A percentile compares a stretch with the other conserved stretches of the same genome.
Conservation (phyloP, 2,888 invertebrate genomes). For the Drosophila hawaiiensis region DNA sequence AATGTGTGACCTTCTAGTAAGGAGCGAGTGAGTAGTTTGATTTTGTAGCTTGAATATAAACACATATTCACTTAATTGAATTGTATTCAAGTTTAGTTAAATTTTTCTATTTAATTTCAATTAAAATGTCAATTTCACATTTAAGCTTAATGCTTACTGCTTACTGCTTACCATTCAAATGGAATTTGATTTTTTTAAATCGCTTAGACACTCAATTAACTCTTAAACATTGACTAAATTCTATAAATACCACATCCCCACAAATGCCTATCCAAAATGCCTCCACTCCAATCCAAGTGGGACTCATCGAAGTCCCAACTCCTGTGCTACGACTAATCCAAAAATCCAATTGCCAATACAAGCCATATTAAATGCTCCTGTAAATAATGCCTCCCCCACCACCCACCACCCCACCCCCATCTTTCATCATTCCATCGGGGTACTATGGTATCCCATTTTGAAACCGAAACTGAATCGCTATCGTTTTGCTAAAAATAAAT, state of each 20-base stretch:
- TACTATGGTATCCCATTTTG: slow-evolving; percentile 19
- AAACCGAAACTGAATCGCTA: slow-evolving; percentile 71
- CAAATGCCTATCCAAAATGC: neutral
- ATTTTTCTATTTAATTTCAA: slow-evolving; percentile 7
- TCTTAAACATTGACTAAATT: slow-evolving; percentile 27
- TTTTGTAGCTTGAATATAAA: neutral
- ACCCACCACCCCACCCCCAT: too few relatives aligned
- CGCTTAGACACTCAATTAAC: slow-evolving; percentile 24
- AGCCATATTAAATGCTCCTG: neutral
- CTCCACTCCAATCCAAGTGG: neutral
- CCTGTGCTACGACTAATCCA: neutral
- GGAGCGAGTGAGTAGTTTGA: slow-evolving; percentile 1
- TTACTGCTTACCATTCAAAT: slow-evolving; percentile 2
- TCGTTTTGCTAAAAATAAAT: slow-evolving; percentile 14
- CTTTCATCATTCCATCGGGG: neutral
- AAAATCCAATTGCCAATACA: neutral
- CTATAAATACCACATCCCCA: slow-evolving; percentile 34
- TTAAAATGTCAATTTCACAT: slow-evolving; percentile 2
- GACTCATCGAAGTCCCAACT: neutral
- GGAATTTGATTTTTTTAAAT: neutral
- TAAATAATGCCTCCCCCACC: neutral
- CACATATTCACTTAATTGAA: slow-evolving; percentile 4
- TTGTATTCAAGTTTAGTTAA: slow-evolving; percentile 9
- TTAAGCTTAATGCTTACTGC: neutral
- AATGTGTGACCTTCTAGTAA: neutral